These are phyloP conservation scores for Drosophila cognata DNA, from an alignment of 2,888 invertebrate genomes.

Conservation along the genomic window DNA sequence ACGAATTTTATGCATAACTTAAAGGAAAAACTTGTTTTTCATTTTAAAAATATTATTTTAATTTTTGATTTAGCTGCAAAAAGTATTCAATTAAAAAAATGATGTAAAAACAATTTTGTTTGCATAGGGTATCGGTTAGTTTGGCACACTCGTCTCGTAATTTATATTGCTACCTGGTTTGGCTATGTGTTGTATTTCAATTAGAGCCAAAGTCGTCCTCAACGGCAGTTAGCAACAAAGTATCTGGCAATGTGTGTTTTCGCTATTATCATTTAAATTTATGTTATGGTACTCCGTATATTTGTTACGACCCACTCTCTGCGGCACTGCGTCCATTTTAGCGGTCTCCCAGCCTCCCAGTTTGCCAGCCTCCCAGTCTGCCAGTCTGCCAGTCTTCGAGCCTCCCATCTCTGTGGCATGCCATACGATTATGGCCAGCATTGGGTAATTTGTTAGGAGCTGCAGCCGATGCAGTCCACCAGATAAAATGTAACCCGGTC, in stretches of 20 bases:
- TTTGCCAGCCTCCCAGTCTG: neutral
- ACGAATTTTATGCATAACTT: no score
- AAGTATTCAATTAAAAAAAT: neutral
- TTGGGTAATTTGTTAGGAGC: conserved; percentile 59
- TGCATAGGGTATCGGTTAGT: conserved; percentile 10
- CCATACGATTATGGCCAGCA: conserved; percentile 50
- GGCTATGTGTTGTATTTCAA: conserved; percentile 71
- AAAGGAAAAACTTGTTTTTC: accelerated
- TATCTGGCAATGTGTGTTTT: conserved; percentile 77
- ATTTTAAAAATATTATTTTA: neutral
- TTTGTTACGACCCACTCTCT: conserved; percentile 52
- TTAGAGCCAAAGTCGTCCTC: conserved; percentile 75
- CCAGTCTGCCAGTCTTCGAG: neutral
- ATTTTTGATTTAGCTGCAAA: neutral
- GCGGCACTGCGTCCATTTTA: neutral
- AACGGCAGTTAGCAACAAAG: conserved; percentile 76
- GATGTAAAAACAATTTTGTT: neutral
- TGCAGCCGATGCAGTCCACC: conserved; percentile 37
- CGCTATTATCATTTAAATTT: conserved; percentile 79
- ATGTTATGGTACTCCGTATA: conserved; percentile 69
- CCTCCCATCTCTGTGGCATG: conserved; percentile 22
- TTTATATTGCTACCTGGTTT: conserved; percentile 26
- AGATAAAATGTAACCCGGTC: conserved; percentile 47
- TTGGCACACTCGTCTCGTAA: neutral
- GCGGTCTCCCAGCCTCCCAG: neutral